Percentiles rank a stretch among this genome's conserved stretches.
These are phyloP conservation scores for Lamellibrachia columna DNA, from an alignment of 2,888 invertebrate species.

Conservation along the genomic window DNA sequence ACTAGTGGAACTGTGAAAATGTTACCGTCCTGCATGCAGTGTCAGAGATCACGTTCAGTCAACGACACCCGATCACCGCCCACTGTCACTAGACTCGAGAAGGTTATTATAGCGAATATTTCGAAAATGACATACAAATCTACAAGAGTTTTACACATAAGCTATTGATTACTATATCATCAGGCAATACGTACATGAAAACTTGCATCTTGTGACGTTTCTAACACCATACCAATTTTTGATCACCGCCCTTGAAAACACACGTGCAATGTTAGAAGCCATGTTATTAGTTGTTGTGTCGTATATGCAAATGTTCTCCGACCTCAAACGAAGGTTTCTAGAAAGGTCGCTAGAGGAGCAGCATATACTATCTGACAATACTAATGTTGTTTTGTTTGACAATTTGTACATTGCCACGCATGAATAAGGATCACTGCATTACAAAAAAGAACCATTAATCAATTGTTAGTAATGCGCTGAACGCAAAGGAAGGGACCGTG, in stretches of 20 bases:
- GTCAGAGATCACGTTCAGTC: background rate
- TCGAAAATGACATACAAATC: background rate
- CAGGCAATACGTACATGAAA: slow-evolving; percentile 5
- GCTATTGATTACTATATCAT: background rate
- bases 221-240: background rate
- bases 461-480: no score
- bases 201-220: background rate
- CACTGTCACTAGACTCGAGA: background rate
- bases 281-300: slow-evolving; percentile 3
- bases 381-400: no score
- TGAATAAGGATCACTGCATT: no score
- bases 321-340: background rate
- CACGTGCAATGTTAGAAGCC: slow-evolving; percentile 16
- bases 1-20: background rate
- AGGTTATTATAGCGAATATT: background rate
- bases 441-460: no score
- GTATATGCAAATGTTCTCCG: background rate
- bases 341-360: no score
- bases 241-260: slow-evolving; percentile 8
- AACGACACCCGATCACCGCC: background rate
- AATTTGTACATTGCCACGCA: no score
- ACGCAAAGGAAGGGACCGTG: no score
- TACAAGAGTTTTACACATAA: background rate
- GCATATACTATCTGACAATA: no score
- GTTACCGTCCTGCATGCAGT: background rate